These are phyloP conservation scores for Helicorthomorpha holstii DNA, from an alignment of 1,140 invertebrate species.

Conservation along the genomic window DNA sequence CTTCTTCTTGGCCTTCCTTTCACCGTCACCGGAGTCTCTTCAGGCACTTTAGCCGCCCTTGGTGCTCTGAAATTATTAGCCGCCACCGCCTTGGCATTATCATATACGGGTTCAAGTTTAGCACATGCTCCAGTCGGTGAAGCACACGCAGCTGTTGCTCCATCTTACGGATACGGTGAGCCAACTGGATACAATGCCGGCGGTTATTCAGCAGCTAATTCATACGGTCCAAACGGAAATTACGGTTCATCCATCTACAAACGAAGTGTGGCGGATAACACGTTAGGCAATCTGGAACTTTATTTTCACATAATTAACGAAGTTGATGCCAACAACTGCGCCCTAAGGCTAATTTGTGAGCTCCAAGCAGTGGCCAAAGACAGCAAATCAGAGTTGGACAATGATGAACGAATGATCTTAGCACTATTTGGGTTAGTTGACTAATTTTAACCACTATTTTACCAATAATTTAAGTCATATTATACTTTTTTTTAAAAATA, in stretches of 20 bases:
- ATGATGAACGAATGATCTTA: constrained; percentile 6
- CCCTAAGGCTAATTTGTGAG: constrained; percentile 7
- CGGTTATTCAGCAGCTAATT: background rate
- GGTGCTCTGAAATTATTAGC: constrained; percentile 7
- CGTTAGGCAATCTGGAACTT: constrained; percentile 5
- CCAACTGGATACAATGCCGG: background rate
- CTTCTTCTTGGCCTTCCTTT: constrained; percentile 5
- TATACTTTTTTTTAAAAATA: too few relatives aligned
- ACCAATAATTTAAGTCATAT: too few relatives aligned
- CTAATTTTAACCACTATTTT: too few relatives aligned
- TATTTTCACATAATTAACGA: constrained; percentile 10
- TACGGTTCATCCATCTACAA: background rate
- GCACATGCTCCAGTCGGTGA: background rate
- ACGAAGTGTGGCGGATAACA: background rate
- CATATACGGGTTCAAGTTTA: background rate
- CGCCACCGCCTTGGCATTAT: constrained; percentile 4
- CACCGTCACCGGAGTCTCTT: constrained; percentile 6
- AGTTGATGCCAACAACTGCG: constrained; percentile 6
- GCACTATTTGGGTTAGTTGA: constrained; percentile 7
- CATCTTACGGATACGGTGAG: background rate
- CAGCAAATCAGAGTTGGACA: background rate
- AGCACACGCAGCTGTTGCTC: background rate
- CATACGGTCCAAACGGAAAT: too few relatives aligned
- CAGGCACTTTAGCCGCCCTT: constrained; percentile 6
- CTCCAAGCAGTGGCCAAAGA: constrained; percentile 1